Conservation (phyloP, 2,888 invertebrate genomes). For the Callimorpha dominula region DNA sequence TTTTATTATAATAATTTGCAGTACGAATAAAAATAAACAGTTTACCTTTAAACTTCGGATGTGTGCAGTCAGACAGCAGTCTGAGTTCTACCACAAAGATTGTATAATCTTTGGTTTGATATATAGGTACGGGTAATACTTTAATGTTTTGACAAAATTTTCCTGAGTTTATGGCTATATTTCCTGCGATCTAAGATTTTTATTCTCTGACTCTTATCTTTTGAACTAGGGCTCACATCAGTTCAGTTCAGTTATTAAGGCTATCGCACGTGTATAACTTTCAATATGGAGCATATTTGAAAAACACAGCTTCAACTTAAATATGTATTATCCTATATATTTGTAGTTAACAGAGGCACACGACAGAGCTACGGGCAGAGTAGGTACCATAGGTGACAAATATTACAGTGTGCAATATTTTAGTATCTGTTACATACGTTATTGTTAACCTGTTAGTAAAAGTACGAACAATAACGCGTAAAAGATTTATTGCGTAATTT, state of each 20-base stretch:
- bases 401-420: no score
- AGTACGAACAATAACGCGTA: no score
- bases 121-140: slow-evolving; percentile 4
- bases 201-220: slow-evolving; percentile 40
- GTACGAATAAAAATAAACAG: not conserved
- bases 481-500: not conserved
- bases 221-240: slow-evolving; percentile 21
- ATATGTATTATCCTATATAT: no score
- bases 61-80: slow-evolving; percentile 5
- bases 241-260: slow-evolving; percentile 30
- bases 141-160: slow-evolving; percentile 27
- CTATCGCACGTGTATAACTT: not conserved
- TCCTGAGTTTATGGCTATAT: slow-evolving; percentile 37
- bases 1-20: no score
- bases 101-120: slow-evolving; percentile 10
- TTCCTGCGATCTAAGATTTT: slow-evolving; percentile 34
- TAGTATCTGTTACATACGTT: no score
- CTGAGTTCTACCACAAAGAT: slow-evolving; percentile 9
- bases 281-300: not conserved
- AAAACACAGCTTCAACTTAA: no score
- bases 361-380: no score
- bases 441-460: no score
- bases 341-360: no score
- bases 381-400: no score
- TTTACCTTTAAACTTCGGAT: not conserved